These are phyloP conservation scores for Nebria ingens DNA, from an alignment of 1,140 invertebrate genomes.

Conservation along the genomic window DNA sequence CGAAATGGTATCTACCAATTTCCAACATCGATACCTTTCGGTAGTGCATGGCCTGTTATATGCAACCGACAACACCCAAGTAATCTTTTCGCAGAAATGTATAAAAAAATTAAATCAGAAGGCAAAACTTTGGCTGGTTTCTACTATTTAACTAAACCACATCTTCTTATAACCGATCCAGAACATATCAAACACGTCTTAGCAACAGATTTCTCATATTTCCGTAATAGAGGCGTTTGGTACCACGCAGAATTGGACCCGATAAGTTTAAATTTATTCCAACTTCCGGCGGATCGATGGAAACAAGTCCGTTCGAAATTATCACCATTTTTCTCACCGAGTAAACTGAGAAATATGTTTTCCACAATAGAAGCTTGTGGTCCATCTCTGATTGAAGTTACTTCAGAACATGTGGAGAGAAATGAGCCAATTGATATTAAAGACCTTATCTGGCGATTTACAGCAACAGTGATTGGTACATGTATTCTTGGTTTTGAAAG, in stretches of 20 bases:
- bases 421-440: slow-evolving; percentile 22
- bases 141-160: neutral
- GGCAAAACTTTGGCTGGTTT: neutral
- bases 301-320: slow-evolving; percentile 35
- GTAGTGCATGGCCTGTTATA: neutral
- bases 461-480: slow-evolving; percentile 29
- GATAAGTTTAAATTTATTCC: slow-evolving; percentile 27
- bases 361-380: slow-evolving; percentile 32
- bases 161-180: slow-evolving; percentile 6
- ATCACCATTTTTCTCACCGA: slow-evolving; percentile 40
- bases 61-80: neutral
- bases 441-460: slow-evolving; percentile 24
- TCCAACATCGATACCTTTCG: neutral
- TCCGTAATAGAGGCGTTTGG: slow-evolving; percentile 12
- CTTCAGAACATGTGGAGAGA: neutral
- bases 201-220: slow-evolving; percentile 15
- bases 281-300: slow-evolving; percentile 37
- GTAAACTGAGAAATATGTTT: slow-evolving; percentile 47
- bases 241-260: slow-evolving; percentile 21
- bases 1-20: neutral
- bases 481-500: slow-evolving; percentile 32
- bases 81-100: neutral
- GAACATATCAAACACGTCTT: slow-evolving; percentile 15
- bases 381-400: slow-evolving; percentile 8
- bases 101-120: neutral